Base-by-base conservation (phyloP, 1,140 invertebrate species). In the Protaetia brevitarsis region DNA sequence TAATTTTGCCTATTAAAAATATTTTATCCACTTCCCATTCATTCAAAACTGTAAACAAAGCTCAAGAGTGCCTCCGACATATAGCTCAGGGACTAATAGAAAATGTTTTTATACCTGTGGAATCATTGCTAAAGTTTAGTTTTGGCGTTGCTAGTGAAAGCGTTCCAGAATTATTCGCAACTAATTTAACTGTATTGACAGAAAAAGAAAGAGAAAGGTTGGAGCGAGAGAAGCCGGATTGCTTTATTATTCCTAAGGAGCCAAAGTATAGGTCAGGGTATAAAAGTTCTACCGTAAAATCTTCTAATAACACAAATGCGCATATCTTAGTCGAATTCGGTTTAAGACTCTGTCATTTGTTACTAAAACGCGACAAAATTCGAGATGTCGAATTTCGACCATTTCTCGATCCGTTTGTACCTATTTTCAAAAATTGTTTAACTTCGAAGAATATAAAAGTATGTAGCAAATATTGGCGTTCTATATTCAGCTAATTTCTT, bases 241-340 rank as follows among this genome's bases (percentile, higher is more conserved):
- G 85, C 71, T 88, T 86, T 68, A 78, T 93, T 7, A 86, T 93
- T 68, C 84, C 85, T 4, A 82, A 85, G 63, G 83, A 82, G 21
- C 89, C 89, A 0, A 88, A 87, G 72, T 82, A 82, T 13, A 83
- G 85, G 71, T 85, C 84, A 68, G 88, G 88, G 26, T 80, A 84
- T 30, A 78, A 82, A 70, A 85, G 82, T 66, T 82, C 79, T 66
- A 74, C 79, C 19, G 85, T 88, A 0, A 89, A 85, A 75, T 84
- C 79, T 1, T 87, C 87, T 3, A 81, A 84, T 4, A 88, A 90
- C 74, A 90, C 93, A 0, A 98, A 98, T 78, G 86, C 87, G 0
- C 93, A 97, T 78, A 82, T 98, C 1, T 79, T 99, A 6, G 86
- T 95, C 0, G 95, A 97, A 79, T 98, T 98, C 79, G 94, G 93